phyloP scores from a whole-genome alignment of 2,888 invertebrate species.

The Andrena bucephala region DNA sequence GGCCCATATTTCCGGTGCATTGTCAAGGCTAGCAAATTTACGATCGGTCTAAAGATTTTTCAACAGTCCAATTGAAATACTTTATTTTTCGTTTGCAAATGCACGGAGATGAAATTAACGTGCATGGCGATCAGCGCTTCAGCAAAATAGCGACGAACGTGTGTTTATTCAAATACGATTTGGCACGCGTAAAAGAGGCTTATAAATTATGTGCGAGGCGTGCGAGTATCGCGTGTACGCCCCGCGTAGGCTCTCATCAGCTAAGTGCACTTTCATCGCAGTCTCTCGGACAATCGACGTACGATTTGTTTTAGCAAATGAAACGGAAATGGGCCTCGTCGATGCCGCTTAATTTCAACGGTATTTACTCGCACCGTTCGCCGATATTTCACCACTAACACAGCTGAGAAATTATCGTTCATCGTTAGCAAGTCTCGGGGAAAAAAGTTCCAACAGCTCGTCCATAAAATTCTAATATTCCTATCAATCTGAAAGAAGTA shows the following conservation, averaged over 20 bases:
- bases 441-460: neutral
- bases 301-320: slow-evolving; percentile 83
- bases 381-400: slow-evolving; percentile 25
- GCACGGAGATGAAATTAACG: neutral
- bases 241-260: slow-evolving; percentile 79
- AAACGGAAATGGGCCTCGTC: slow-evolving; percentile 76
- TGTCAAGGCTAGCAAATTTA: no score
- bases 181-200: slow-evolving; percentile 62
- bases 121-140: neutral
- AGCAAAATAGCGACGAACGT: slow-evolving; percentile 33
- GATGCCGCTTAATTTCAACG: slow-evolving; percentile 71
- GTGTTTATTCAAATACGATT: slow-evolving; percentile 74
- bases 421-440: neutral
- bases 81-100: neutral
- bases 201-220: slow-evolving; percentile 66
- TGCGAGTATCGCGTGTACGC: slow-evolving; percentile 77
- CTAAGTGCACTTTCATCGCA: slow-evolving; percentile 80
- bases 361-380: slow-evolving; percentile 29
- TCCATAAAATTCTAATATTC: no score
- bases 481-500: no score
- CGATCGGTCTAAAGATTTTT: no score
- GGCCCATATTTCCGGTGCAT: neutral
- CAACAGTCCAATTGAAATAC: no score
- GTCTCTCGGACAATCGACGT: slow-evolving; percentile 75
- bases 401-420: neutral